Evolutionary conservation across 2,113 vertebrate species (phyloP).

Genomic region (Smithornis capensis): DNA sequence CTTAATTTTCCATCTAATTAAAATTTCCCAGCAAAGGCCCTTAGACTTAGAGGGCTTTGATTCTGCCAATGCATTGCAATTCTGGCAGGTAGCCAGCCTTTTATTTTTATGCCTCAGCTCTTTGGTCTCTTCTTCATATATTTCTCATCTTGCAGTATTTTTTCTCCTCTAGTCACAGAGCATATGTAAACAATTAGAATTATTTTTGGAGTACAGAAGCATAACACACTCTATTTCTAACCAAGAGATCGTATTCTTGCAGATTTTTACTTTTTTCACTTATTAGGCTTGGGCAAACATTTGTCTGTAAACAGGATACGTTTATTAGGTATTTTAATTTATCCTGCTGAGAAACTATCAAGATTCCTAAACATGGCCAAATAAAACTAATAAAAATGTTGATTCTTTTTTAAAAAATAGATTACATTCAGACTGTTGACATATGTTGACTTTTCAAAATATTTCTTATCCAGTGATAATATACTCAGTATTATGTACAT

Average conservation of each 20-base stretch:
- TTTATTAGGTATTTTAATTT: not conserved
- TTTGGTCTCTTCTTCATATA: conserved; percentile 10
- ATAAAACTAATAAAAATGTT: not conserved
- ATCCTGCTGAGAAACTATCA: not conserved
- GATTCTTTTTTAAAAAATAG: not conserved
- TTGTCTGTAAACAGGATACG: not conserved
- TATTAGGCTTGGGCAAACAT: not conserved
- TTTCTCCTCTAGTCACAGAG: not conserved
- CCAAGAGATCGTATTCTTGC: not conserved
- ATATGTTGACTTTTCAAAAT: not conserved
- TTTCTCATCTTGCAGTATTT: not conserved
- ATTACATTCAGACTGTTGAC: not conserved
- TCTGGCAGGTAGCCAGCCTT: not conserved
- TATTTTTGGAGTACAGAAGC: conserved; percentile 24
- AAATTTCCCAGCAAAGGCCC: conserved; percentile 7
- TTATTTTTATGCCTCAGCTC: conserved; percentile 7
- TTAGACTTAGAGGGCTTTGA: not conserved
- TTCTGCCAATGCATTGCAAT: not conserved
- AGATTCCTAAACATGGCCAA: not conserved
- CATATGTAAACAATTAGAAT: conserved; percentile 16
- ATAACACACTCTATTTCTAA: not conserved
- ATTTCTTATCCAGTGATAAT: not conserved
- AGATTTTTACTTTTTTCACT: not conserved
- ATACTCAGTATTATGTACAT: not conserved
- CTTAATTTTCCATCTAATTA: conserved; percentile 4